Evolutionary conservation across 2,888 invertebrate genomes (phyloP), one percentile per base, ranked within the genome.

Genomic region (Octonoba sinensis): DNA sequence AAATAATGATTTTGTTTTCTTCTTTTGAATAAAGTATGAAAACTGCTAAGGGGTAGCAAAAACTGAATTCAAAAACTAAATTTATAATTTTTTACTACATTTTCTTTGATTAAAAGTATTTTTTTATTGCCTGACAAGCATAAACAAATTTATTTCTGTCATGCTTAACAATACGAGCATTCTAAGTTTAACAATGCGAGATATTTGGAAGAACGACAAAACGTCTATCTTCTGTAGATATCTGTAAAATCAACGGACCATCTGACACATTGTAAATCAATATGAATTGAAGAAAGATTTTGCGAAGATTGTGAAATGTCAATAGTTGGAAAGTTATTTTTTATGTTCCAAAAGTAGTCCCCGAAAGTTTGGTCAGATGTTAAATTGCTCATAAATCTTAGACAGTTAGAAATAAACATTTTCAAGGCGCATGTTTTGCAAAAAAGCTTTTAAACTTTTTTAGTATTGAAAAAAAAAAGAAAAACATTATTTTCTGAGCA

Each of bases 221-320:
- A 36, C 36, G 36, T 36, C 11, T 36, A 36, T 36, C 36, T 36
- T 36, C 36, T 36, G 36, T 56, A 69, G 69, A 59, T 70, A 70
- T 49, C 57, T 70, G 22, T 18, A 24, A 60, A 51, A 71, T 71
- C 71, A 71, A n/a, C 62, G 66, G 66, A 59, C 27, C 74, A 57
- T 18, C 49, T 67, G 74, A 75, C 74, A 67, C 18, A 13, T 36
- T 67, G 74, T 46, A 75, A 75, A 75, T 75, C 57, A 57, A 66
- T 66, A 59, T 24, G 57, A 36, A 75, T 75, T 66, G 57, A 57
- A 60, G 27, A 75, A 47, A 51, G 74, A 57, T 51, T 24, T 22
- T 2, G 20, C 16, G 20, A 62, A 27, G 36, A 18, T 51, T 18
- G 27, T 49, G 62, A 71, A 71, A 49, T 62, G 59, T 51, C 51